Conservation (phyloP, 2,797 vertebrate species). For the Phrynocephalus vlangalii region DNA sequence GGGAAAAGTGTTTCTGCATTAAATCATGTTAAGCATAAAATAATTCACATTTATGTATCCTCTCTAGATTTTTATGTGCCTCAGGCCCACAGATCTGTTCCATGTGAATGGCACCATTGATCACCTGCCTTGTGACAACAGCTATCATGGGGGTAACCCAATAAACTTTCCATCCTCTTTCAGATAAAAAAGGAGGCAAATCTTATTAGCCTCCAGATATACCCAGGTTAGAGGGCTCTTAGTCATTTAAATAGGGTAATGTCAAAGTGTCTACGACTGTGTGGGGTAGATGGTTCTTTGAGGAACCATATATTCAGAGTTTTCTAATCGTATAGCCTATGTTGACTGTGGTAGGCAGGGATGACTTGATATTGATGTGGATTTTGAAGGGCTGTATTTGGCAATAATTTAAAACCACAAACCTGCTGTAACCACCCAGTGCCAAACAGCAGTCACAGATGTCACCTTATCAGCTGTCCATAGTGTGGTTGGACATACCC, state of each 20-base stretch:
- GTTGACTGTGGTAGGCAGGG: neutral
- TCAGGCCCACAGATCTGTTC: slow-evolving; percentile 17
- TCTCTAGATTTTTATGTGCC: slow-evolving; percentile 21
- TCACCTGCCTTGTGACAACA: slow-evolving; percentile 23
- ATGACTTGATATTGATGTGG: neutral
- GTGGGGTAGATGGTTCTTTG: neutral
- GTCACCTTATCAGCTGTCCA: no score
- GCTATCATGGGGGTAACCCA: slow-evolving; percentile 6
- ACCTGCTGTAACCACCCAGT: no score
- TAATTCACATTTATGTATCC: slow-evolving; percentile 43
- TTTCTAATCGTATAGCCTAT: neutral
- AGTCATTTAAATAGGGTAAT: neutral
- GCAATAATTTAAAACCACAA: neutral
- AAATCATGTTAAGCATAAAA: slow-evolving; percentile 25
- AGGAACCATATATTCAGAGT: neutral
- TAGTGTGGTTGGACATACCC: no score
- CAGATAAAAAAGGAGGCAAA: neutral
- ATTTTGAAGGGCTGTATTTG: neutral
- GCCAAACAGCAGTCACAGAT: no score
- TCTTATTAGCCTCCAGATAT: neutral
- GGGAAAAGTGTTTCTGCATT: slow-evolving; percentile 12
- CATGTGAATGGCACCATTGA: slow-evolving; percentile 12
- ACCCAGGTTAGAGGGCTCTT: neutral
- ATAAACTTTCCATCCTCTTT: neutral
- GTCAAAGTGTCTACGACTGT: neutral